Evolutionary conservation across 2,888 invertebrate genomes (phyloP).

Genomic region (Eucriotettix oculatus): DNA sequence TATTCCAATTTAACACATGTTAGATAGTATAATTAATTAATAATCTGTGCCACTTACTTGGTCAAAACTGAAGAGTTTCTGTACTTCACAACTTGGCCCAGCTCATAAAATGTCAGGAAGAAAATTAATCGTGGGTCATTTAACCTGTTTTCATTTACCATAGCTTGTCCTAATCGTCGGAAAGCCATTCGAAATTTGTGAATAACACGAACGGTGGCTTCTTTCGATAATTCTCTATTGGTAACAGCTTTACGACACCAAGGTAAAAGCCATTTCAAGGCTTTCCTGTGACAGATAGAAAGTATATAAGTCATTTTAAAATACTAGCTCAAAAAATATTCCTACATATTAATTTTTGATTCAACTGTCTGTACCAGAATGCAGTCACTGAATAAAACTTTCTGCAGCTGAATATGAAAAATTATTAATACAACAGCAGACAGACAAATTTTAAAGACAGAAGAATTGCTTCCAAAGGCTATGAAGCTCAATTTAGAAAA

Average conservation of each 20-base stretch:
- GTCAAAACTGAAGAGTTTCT: slow-evolving; percentile 17
- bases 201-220: slow-evolving; percentile 31
- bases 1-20: too few relatives aligned
- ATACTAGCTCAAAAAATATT: too few relatives aligned
- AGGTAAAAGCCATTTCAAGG: slow-evolving; percentile 24
- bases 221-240: slow-evolving; percentile 48
- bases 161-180: slow-evolving; percentile 34
- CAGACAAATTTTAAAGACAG: too few relatives aligned
- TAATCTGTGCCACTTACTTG: background rate
- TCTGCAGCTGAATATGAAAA: too few relatives aligned
- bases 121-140: slow-evolving; percentile 47
- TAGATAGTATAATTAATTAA: too few relatives aligned
- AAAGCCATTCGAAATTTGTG: slow-evolving; percentile 44
- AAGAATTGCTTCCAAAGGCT: too few relatives aligned
- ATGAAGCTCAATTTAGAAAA: too few relatives aligned
- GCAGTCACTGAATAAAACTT: too few relatives aligned
- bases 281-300: slow-evolving; percentile 16
- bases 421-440: too few relatives aligned
- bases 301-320: too few relatives aligned
- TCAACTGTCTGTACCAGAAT: too few relatives aligned
- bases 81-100: slow-evolving; percentile 33
- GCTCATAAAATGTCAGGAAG: slow-evolving; percentile 48
- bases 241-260: slow-evolving; percentile 25
- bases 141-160: slow-evolving; percentile 43
- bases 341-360: too few relatives aligned